Conservation (phyloP, 2,888 invertebrate genomes). For the Microctonus brassicae region DNA sequence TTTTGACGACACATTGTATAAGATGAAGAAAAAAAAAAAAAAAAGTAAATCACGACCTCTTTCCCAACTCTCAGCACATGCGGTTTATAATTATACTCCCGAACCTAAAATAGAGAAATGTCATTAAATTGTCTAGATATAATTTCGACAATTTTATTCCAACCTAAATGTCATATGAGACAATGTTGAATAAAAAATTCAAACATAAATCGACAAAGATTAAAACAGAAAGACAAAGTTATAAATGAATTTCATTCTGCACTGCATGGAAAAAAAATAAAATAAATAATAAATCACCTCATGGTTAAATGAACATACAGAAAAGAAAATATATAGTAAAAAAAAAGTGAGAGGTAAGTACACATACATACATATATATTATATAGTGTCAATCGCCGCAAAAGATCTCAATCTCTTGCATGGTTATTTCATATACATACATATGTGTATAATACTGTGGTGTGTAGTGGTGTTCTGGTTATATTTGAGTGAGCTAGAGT, state of each 20-base stretch:
- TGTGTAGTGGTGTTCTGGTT: slow-evolving; percentile 20
- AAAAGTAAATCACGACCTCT: neutral
- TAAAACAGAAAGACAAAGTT: neutral
- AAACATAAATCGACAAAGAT: neutral
- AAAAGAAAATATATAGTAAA: neutral
- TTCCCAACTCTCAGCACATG: neutral
- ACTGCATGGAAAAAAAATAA: neutral
- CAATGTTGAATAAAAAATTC: neutral
- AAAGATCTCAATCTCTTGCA: neutral
- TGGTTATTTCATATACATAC: neutral
- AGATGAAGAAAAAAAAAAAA: neutral
- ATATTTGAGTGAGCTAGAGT: neutral
- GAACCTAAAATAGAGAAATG: neutral
- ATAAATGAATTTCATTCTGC: neutral
- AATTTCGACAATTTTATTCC: neutral
- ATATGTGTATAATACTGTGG: slow-evolving; percentile 1
- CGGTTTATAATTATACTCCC: neutral
- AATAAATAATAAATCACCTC: neutral
- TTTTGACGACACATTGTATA: neutral
- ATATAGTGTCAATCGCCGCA: neutral
- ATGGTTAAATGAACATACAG: neutral
- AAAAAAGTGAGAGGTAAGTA: too few relatives aligned
- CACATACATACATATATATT: too few relatives aligned
- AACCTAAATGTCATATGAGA: neutral
- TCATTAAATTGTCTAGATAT: neutral